Base-by-base conservation (phyloP, 2,888 invertebrate species). In the Latheticus oryzae region DNA sequence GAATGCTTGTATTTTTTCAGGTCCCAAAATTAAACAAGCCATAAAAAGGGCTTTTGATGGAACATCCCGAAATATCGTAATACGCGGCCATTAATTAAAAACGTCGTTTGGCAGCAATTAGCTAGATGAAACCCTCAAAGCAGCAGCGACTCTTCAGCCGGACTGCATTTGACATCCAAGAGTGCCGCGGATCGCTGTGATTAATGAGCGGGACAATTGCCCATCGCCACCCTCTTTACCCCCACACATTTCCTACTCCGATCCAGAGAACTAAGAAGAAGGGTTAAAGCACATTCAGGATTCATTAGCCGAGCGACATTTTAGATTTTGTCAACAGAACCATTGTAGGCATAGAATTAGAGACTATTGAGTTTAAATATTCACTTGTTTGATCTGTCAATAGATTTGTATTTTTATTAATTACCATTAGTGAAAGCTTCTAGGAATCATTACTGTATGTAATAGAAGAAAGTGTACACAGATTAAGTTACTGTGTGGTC, bases 171-270 rank as follows among this genome's bases (percentile, higher is more conserved):
- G 78, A 78, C 78, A 75, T 76, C 70, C 76, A 77, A 77, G 77
- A 77, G 78, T 76, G 72, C 76, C 74, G 71, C 72, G 76, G 72
- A 72, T 73, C 74, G 73, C 69, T 70, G 72, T 78, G 78, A 78
- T 78, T 78, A 78, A 78, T 78, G 78, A 76, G 75, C 73, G 69
- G 76, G 72, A 78, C 78, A 78, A 78, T 78, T 76, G 77, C 75
- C 75, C 70, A 71, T 72, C 71, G 70, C 67, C 69, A 48, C 60
- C 68, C 65, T 56, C 61, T 51, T 32, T 45, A 5, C 32, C 50
- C 53, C 35, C 12, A 7, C 17, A 35, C 30, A 8, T 12, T n/a
- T 15, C 38, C 47, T 24, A 21, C 33, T 21, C 45, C 53, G 33
- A 47, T 19, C 51, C 38, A 43, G 21, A 64, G 66, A 63, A 62